A percentile compares a stretch with the other conserved stretches of the same genome.
These are phyloP conservation scores for Palythoa heliodiscus DNA, from an alignment of 92 coral and sea anemone genomes.

Conservation along the genomic window DNA sequence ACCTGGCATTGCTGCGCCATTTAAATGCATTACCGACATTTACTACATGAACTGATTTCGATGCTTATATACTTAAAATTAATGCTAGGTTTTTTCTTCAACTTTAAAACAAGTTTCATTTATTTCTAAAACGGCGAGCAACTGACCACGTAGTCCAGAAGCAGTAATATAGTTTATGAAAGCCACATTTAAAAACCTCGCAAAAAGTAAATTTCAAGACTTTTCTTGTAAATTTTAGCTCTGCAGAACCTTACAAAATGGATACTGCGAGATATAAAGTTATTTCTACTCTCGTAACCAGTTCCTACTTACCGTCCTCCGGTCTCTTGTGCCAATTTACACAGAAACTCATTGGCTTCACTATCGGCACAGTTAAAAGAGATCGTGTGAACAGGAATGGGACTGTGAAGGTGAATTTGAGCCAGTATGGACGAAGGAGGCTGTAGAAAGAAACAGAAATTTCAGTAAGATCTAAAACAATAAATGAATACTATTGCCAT, in stretches of 20 bases:
- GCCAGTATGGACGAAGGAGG: slow-evolving; percentile 96
- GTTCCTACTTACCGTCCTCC: slow-evolving; percentile 73
- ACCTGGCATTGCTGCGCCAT: too few relatives aligned
- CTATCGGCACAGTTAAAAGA: slow-evolving; percentile 98
- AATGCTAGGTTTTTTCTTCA: not conserved
- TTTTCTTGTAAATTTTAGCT: too few relatives aligned
- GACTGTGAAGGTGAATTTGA: slow-evolving; percentile 90
- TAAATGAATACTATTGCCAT: too few relatives aligned
- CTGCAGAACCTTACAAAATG: too few relatives aligned
- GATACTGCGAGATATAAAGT: too few relatives aligned
- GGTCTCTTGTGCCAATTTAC: slow-evolving; percentile 87
- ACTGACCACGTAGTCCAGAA: not conserved
- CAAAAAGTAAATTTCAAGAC: not conserved
- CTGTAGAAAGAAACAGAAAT: slow-evolving; percentile 50
- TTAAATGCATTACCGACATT: too few relatives aligned
- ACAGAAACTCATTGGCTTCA: slow-evolving; percentile 94
- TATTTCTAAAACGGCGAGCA: not conserved
- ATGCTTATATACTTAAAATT: not conserved
- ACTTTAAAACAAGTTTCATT: not conserved
- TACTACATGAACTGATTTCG: too few relatives aligned
- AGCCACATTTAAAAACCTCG: not conserved
- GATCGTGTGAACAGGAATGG: slow-evolving; percentile 96
- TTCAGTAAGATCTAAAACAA: too few relatives aligned
- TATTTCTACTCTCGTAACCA: not conserved
- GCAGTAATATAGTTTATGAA: not conserved